These are phyloP conservation scores for Boleophthalmus pectinirostris DNA, from an alignment of 2,113 vertebrate species.

Conservation along the genomic window DNA sequence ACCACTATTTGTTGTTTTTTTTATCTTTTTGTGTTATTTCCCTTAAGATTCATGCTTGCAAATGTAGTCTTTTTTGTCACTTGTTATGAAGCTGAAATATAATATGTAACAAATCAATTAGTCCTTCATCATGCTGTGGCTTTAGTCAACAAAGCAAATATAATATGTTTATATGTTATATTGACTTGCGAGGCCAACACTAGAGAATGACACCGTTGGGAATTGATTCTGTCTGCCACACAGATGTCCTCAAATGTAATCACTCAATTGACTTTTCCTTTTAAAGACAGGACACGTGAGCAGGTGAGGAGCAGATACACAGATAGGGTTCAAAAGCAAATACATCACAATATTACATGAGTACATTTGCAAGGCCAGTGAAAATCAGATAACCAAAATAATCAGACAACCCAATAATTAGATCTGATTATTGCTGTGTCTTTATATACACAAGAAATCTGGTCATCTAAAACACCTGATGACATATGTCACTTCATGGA, in stretches of 20 bases:
- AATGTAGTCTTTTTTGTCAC: slow-evolving; percentile 27
- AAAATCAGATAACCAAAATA: neutral
- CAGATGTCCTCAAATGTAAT: slow-evolving; percentile 51
- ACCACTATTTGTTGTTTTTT: no score
- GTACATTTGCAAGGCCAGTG: neutral
- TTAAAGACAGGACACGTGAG: slow-evolving; percentile 21
- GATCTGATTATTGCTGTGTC: no score
- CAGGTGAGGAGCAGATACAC: slow-evolving; percentile 36
- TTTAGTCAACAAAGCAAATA: slow-evolving; percentile 29
- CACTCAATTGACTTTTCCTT: slow-evolving; percentile 47
- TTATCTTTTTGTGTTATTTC: no score
- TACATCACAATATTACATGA: neutral
- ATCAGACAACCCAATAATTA: no score
- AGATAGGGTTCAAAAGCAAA: slow-evolving; percentile 22
- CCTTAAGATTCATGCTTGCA: neutral
- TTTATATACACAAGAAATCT: no score
- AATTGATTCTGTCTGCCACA: slow-evolving; percentile 28
- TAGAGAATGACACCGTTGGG: slow-evolving; percentile 46
- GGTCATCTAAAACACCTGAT: no score
- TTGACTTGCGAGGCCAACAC: slow-evolving; percentile 36
- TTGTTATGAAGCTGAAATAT: slow-evolving; percentile 8
- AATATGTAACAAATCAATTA: slow-evolving; percentile 12
- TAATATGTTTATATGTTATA: neutral
- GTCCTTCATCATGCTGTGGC: slow-evolving; percentile 29
- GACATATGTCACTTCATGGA: no score